Percentiles rank a stretch among this genome's conserved stretches.
Conservation (phyloP, 2,113 vertebrate genomes). For the Thamnaconus septentrionalis region DNA sequence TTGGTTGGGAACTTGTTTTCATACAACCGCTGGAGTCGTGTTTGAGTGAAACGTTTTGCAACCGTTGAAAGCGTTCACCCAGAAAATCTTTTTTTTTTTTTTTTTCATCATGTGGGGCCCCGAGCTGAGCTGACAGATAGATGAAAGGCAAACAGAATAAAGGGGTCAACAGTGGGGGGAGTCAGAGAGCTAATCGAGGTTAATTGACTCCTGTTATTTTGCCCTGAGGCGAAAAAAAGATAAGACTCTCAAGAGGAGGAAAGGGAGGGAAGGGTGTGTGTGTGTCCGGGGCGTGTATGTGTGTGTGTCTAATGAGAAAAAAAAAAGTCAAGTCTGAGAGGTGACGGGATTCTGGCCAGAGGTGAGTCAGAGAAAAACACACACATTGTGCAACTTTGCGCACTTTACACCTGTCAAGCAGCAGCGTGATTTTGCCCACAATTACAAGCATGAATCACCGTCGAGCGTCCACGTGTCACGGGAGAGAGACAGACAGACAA, state of each 20-base stretch:
- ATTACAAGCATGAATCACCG: conserved; percentile 70
- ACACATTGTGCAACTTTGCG: conserved; percentile 45
- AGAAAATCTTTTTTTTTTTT: conserved; percentile 9
- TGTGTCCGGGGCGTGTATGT: conserved; percentile 2
- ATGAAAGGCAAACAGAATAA: conserved; percentile 49
- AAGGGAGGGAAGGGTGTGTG: conserved; percentile 6
- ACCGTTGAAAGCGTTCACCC: conserved; percentile 29
- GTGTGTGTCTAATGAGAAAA: conserved; percentile 21
- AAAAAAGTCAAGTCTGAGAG: conserved; percentile 27
- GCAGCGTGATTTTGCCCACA: conserved; percentile 65
- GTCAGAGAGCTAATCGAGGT: conserved; percentile 72
- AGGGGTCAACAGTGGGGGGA: conserved; percentile 31
- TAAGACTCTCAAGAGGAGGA: conserved; percentile 33
- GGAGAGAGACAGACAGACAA: conserved; percentile 1
- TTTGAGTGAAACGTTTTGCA: conserved; percentile 40
- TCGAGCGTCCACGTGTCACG: conserved; percentile 26
- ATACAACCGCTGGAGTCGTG: conserved; percentile 10
- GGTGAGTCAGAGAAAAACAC: conserved; percentile 47
- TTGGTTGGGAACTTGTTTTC: conserved; percentile 37
- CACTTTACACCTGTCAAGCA: conserved; percentile 76
- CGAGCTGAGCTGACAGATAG: conserved; percentile 7
- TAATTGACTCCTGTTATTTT: conserved; percentile 78
- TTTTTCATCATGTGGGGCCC: conserved; percentile 36
- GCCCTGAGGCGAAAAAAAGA: conserved; percentile 65
- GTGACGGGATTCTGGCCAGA: conserved; percentile 18